These are phyloP conservation scores for Cossypha dichroa DNA, from an alignment of 2,797 vertebrate genomes.

Conservation along the genomic window DNA sequence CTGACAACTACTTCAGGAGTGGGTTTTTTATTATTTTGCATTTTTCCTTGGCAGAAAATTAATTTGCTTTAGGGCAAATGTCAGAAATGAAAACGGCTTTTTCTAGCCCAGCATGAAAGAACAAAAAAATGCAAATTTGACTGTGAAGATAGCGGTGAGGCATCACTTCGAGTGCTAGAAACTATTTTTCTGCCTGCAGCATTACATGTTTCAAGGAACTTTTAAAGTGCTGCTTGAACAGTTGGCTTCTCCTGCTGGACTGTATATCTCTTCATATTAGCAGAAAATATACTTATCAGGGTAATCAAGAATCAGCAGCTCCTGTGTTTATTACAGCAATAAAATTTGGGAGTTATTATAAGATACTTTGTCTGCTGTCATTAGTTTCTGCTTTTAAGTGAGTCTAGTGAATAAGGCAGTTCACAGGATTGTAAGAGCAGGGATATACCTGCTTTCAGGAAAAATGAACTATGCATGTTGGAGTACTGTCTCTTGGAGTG, in stretches of 20 bases:
- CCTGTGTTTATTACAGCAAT: background rate
- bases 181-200: background rate
- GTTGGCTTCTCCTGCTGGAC: background rate
- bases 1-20: background rate
- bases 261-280: background rate
- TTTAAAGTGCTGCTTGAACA: background rate
- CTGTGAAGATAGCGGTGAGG: background rate
- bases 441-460: background rate
- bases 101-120: background rate
- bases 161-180: background rate
- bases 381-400: background rate
- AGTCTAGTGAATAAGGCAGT: background rate
- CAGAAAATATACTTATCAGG: background rate
- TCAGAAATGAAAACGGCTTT: background rate
- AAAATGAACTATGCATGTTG: background rate
- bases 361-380: background rate
- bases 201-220: background rate
- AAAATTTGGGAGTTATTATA: background rate
- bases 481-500: background rate
- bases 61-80: background rate
- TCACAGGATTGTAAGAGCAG: background rate
- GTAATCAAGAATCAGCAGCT: background rate
- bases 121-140: background rate
- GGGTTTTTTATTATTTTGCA: rapidly evolving
- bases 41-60: background rate